These are phyloP conservation scores for Limanda limanda DNA, from an alignment of 2,113 vertebrate species.

Conservation along the genomic window DNA sequence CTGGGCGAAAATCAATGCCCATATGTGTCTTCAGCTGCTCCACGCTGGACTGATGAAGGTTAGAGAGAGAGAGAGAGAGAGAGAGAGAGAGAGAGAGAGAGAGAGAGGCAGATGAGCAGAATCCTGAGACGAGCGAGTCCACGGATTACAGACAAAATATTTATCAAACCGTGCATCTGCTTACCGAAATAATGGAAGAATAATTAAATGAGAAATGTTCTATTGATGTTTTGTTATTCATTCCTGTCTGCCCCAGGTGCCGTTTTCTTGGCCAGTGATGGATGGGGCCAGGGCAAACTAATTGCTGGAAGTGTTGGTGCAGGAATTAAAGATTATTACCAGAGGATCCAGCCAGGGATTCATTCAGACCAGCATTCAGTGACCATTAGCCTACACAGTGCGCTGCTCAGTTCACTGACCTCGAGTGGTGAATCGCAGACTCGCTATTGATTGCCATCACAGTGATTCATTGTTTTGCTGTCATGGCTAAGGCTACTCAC, in stretches of 20 bases:
- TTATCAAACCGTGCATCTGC: constrained; percentile 67
- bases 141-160: constrained; percentile 72
- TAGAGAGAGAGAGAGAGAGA: constrained; percentile 55
- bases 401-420: constrained; percentile 65
- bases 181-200: constrained; percentile 74
- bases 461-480: constrained; percentile 61
- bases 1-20: constrained; percentile 84
- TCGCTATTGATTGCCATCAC: constrained; percentile 73
- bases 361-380: constrained; percentile 59
- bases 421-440: constrained; percentile 66
- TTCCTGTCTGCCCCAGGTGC: constrained; percentile 65
- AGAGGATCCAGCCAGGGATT: constrained; percentile 58
- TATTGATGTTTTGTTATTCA: constrained; percentile 64
- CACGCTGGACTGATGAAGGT: constrained; percentile 77
- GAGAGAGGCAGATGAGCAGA: constrained; percentile 61
- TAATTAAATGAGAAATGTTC: constrained; percentile 72
- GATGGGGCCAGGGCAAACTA: constrained; percentile 60
- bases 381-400: constrained; percentile 70
- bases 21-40: constrained; percentile 83
- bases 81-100: constrained; percentile 45
- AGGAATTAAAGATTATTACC: constrained; percentile 74
- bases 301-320: constrained; percentile 61
- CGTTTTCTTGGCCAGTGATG: constrained; percentile 63
- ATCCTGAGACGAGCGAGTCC: constrained; percentile 46
- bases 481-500: constrained; percentile 60